phyloP scores from a whole-genome alignment of 2,888 invertebrate species.

The Acronicta psi region DNA sequence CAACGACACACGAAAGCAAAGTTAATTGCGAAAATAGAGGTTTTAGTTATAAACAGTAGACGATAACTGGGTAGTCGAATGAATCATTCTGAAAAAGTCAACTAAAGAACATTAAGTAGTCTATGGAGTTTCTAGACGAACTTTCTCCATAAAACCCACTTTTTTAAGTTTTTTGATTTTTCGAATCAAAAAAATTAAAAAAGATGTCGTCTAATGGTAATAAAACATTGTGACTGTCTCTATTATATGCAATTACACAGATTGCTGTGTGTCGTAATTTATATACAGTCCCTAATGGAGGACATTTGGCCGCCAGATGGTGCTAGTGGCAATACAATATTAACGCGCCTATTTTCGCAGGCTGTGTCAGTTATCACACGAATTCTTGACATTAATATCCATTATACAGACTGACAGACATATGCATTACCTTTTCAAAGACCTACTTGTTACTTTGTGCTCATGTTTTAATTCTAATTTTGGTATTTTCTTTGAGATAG shows the following conservation, averaged over 20 bases:
- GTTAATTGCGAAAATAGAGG: not conserved
- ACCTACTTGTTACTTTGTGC: slow-evolving; percentile 37
- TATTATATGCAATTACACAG: not conserved
- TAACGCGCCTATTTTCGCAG: not conserved
- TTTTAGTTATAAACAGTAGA: not conserved
- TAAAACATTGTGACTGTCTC: too few relatives aligned
- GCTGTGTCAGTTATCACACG: not conserved
- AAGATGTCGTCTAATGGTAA: too few relatives aligned
- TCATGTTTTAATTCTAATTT: slow-evolving; percentile 32
- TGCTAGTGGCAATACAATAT: slow-evolving; percentile 28
- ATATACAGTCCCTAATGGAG: slow-evolving; percentile 14
- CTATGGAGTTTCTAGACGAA: too few relatives aligned
- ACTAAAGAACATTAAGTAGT: too few relatives aligned
- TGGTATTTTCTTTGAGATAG: slow-evolving; percentile 44
- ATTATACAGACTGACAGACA: too few relatives aligned
- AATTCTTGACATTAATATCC: not conserved
- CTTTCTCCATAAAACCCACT: too few relatives aligned
- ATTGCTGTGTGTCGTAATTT: slow-evolving; percentile 21
- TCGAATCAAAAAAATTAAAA: too few relatives aligned
- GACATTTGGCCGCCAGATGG: slow-evolving; percentile 43
- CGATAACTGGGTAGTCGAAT: too few relatives aligned
- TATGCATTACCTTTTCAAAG: not conserved
- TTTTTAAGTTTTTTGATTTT: too few relatives aligned
- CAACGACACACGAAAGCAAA: slow-evolving; percentile 22
- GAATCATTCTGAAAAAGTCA: too few relatives aligned